Conservation (phyloP, 92 coral and sea anemone species). For the Palythoa grandis region DNA sequence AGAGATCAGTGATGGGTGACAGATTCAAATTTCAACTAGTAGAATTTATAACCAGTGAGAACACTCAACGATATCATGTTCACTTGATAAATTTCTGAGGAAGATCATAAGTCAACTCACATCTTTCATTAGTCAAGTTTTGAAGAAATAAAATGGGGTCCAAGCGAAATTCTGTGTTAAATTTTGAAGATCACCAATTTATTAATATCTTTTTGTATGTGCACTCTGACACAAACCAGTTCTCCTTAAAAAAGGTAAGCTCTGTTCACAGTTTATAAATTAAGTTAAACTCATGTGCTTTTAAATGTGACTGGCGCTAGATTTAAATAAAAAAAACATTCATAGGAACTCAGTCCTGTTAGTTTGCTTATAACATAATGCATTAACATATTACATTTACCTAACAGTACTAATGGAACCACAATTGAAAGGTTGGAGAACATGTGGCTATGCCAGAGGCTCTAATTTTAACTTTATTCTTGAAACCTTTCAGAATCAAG, state of each 20-base stretch:
- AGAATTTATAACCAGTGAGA: neutral
- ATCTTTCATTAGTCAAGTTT: neutral
- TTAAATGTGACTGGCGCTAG: neutral
- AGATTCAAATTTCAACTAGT: neutral
- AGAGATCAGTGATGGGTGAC: neutral
- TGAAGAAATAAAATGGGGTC: slow-evolving; percentile 21
- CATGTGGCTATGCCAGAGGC: neutral
- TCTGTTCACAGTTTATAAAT: neutral
- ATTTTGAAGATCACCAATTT: slow-evolving; percentile 70
- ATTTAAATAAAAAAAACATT: neutral
- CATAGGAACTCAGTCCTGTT: neutral
- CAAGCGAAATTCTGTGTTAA: slow-evolving; percentile 47
- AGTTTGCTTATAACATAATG: neutral
- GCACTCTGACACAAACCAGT: slow-evolving; percentile 62
- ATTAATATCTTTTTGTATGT: slow-evolving; percentile 83
- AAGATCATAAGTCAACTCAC: slow-evolving; percentile 1
- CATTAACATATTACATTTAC: neutral
- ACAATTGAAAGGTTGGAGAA: neutral
- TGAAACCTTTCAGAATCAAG: neutral
- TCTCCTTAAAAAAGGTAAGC: slow-evolving; percentile 27
- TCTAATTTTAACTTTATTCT: neutral
- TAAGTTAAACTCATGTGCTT: neutral
- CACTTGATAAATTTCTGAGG: slow-evolving; percentile 4
- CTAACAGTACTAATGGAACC: neutral
- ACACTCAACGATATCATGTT: neutral